phyloP scores from a whole-genome alignment of 1,140 invertebrate species.

The Saxidomus purpurata region DNA sequence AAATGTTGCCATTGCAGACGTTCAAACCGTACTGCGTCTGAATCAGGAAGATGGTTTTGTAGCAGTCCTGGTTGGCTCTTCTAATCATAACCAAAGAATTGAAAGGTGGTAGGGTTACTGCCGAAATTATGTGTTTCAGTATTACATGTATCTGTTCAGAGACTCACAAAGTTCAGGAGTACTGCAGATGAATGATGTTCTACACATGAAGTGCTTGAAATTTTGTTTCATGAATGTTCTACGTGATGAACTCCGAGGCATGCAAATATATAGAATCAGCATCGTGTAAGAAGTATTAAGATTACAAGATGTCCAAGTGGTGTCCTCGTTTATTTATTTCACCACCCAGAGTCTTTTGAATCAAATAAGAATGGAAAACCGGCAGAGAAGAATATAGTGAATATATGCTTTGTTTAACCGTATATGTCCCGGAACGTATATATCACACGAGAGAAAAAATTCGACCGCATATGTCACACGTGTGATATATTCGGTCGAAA shows the following conservation, averaged over 20 bases:
- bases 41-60: no score
- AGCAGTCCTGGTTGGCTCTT: constrained; percentile 12
- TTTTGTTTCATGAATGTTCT: constrained; percentile 27
- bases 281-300: not conserved
- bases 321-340: not conserved
- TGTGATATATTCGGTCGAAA: no score
- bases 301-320: not conserved
- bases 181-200: no score
- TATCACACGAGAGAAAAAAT: no score
- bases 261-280: constrained; percentile 23
- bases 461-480: no score
- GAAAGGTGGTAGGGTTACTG: constrained; percentile 35
- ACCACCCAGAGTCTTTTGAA: not conserved
- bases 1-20: no score
- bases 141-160: constrained; percentile 41
- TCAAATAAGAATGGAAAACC: not conserved
- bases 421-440: no score
- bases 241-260: not conserved
- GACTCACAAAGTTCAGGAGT: no score
- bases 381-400: not conserved
- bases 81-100: constrained; percentile 43
- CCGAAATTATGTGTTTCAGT: constrained; percentile 3
- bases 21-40: no score
- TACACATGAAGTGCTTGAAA: constrained; percentile 28
- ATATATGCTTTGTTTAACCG: no score